These are phyloP conservation scores for Arizona elegans DNA, from an alignment of 2,113 vertebrate genomes.

Conservation along the genomic window DNA sequence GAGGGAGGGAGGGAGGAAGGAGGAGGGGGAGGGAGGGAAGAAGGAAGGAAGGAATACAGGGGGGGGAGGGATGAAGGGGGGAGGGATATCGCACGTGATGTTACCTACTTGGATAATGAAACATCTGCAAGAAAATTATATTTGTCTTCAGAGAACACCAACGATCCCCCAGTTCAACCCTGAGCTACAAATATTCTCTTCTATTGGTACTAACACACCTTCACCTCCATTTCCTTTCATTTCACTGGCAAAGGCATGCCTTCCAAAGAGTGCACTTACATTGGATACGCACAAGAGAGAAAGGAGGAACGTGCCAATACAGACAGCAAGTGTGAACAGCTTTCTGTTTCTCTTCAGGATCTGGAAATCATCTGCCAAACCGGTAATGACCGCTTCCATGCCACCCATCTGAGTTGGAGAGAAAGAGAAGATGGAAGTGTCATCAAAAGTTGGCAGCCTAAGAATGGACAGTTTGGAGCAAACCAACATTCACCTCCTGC, in stretches of 20 bases:
- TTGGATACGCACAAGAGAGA: slow-evolving; percentile 92
- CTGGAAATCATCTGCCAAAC: slow-evolving; percentile 91
- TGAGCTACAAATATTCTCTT: not conserved
- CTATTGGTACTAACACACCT: not conserved
- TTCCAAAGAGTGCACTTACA: slow-evolving; percentile 71
- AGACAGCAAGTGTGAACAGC: slow-evolving; percentile 86
- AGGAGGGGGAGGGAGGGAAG: too few species aligned
- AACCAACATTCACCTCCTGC: not conserved
- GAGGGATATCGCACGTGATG: not conserved
- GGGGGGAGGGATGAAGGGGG: not conserved
- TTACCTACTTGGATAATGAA: not conserved
- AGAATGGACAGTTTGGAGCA: not conserved
- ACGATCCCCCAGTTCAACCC: not conserved
- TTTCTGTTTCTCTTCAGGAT: slow-evolving; percentile 91
- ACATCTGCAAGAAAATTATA: not conserved
- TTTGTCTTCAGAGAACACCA: not conserved
- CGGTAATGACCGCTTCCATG: slow-evolving; percentile 97
- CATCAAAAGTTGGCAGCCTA: not conserved
- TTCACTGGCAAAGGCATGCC: not conserved
- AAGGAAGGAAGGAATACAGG: too few species aligned
- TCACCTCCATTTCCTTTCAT: not conserved
- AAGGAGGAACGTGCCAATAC: slow-evolving; percentile 86
- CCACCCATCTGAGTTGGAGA: slow-evolving; percentile 87
- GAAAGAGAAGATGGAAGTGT: slow-evolving; percentile 20
- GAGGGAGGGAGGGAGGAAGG: too few species aligned